Conservation (phyloP, 2,888 invertebrate genomes). For the Drosophila bunnanda region DNA sequence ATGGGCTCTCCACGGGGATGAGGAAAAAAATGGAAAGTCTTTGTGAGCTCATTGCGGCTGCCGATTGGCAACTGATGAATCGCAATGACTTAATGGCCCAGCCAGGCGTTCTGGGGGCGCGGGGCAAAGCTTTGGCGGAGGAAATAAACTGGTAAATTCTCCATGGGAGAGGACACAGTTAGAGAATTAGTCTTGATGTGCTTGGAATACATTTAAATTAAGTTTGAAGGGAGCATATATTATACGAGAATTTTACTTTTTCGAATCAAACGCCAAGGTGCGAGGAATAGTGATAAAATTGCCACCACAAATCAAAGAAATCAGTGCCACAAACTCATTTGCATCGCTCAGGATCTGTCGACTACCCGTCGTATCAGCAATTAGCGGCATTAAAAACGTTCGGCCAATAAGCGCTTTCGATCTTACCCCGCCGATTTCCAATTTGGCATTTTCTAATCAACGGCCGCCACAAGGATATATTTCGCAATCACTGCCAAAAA, state of each 20-base stretch:
- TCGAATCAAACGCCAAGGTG: no score
- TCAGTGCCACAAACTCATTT: constrained; percentile 10
- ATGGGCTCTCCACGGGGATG: neutral
- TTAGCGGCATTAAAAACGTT: constrained; percentile 19
- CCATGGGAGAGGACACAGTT: neutral
- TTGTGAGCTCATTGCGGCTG: constrained; percentile 15
- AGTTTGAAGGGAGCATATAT: neutral
- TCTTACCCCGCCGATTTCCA: constrained; percentile 15
- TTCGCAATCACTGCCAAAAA: constrained; percentile 23
- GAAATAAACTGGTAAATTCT: neutral
- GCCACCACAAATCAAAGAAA: neutral
- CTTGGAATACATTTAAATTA: neutral
- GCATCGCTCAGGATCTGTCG: neutral
- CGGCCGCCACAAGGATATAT: constrained; percentile 20
- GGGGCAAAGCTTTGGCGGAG: neutral
- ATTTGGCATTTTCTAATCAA: constrained; percentile 43
- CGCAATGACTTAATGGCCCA: constrained; percentile 32
- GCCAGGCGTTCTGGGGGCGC: neutral
- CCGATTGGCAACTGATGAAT: constrained; percentile 31
- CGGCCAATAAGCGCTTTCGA: constrained; percentile 24
- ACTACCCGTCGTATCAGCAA: constrained; percentile 4
- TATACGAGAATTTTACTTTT: neutral
- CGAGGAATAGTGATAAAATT: neutral
- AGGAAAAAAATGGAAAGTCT: neutral
- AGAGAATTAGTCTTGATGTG: neutral